Conservation (phyloP, 2,888 invertebrate genomes). For the Ligdia adustata region DNA sequence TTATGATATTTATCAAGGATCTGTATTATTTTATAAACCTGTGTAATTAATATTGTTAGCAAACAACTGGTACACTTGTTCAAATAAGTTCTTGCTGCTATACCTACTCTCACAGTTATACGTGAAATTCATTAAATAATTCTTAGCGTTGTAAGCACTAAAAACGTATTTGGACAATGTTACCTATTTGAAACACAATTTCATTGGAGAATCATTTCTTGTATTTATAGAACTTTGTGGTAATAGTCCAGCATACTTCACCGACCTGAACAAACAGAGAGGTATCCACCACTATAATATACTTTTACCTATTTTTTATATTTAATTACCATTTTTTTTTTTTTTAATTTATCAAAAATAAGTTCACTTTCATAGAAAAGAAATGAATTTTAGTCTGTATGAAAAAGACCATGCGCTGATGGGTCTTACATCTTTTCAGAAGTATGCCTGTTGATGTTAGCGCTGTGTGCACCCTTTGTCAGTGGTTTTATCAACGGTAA, state of each 20-base stretch:
- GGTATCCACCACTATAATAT: constrained; percentile 81
- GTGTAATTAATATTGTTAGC: constrained; percentile 5
- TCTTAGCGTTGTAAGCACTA: too few relatives aligned
- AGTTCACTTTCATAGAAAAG: constrained; percentile 26
- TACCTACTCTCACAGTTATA: background rate
- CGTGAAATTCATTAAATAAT: too few relatives aligned
- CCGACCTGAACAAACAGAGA: constrained; percentile 83
- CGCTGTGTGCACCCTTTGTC: constrained; percentile 86
- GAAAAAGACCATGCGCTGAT: constrained; percentile 83
- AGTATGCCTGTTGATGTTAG: constrained; percentile 88
- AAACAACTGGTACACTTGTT: constrained; percentile 37
- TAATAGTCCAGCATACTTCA: constrained; percentile 85
- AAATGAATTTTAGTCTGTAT: constrained; percentile 50
- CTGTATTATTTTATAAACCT: background rate
- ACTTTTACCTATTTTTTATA: constrained; percentile 69
- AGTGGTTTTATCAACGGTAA: constrained; percentile 86
- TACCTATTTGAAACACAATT: constrained; percentile 65
- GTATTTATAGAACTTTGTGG: constrained; percentile 86
- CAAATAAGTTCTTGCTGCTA: constrained; percentile 49
- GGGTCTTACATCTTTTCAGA: constrained; percentile 92
- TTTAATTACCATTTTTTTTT: constrained; percentile 41
- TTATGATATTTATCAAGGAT: too few relatives aligned
- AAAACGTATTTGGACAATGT: constrained; percentile 22
- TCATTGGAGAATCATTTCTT: constrained; percentile 84
- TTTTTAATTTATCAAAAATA: constrained; percentile 39